These are phyloP conservation scores for Aphodius sticticus DNA, from an alignment of 2,888 invertebrate species.

Conservation along the genomic window DNA sequence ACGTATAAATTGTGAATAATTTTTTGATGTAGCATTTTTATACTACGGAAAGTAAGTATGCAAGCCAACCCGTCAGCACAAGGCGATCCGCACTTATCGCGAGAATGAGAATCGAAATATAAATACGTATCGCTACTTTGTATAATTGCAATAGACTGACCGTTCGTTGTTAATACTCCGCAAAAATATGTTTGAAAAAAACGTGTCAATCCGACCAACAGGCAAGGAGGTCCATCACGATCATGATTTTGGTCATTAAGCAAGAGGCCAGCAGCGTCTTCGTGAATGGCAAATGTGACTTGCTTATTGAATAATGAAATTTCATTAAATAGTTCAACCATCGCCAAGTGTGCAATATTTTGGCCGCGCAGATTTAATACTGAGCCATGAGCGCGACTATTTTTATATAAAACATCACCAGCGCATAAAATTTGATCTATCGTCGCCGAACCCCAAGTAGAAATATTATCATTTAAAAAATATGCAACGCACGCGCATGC, in stretches of 20 bases:
- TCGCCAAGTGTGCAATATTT: no score
- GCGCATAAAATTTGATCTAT: neutral
- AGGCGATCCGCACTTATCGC: neutral
- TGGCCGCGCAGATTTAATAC: neutral
- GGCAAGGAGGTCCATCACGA: neutral
- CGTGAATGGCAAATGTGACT: neutral
- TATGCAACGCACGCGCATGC: constrained; percentile 28
- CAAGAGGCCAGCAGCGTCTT: no score
- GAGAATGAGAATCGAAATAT: neutral
- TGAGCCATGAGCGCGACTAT: neutral
- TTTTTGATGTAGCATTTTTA: neutral
- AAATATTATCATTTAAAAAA: neutral
- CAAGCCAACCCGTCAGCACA: neutral
- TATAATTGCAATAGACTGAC: neutral
- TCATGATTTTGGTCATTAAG: neutral
- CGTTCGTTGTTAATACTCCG: neutral
- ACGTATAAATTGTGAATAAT: neutral
- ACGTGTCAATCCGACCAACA: neutral
- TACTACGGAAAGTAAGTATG: neutral
- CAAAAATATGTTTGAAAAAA: neutral
- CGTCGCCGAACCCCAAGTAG: neutral
- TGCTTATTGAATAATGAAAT: neutral
- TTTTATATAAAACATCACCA: neutral
- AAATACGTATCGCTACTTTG: neutral
- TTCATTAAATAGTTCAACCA: neutral